Percentiles rank a stretch among this genome's conserved stretches.
phyloP scores from a whole-genome alignment of 2,888 invertebrate species.

The Andrena flavipes region DNA sequence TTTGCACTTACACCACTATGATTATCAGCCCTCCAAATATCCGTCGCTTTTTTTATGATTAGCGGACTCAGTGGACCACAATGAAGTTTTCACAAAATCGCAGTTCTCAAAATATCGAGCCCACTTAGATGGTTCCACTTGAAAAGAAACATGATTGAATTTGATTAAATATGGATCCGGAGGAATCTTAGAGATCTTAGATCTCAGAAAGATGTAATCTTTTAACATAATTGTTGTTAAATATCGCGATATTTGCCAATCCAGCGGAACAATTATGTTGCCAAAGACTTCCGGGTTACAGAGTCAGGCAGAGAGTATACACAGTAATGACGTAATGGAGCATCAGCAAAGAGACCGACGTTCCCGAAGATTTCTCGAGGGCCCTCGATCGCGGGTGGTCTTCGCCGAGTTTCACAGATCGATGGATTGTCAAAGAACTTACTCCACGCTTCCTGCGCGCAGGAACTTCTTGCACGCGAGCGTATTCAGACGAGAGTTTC shows the following conservation, averaged over 20 bases:
- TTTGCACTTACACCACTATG: no score
- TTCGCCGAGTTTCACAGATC: constrained; percentile 50
- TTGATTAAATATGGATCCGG: neutral
- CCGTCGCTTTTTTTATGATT: no score
- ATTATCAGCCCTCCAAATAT: no score
- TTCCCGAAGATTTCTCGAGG: constrained; percentile 58
- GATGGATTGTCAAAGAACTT: constrained; percentile 54
- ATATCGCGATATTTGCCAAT: constrained; percentile 8
- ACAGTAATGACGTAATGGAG: constrained; percentile 49
- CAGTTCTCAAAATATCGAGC: no score
- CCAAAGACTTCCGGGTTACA: constrained; percentile 33
- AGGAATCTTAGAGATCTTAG: neutral
- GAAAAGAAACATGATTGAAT: no score
- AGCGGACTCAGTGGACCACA: no score
- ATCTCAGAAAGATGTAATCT: neutral
- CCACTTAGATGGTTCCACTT: no score
- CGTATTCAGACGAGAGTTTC: constrained; percentile 28
- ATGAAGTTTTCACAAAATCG: no score
- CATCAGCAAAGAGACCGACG: constrained; percentile 35
- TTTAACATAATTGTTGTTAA: neutral
- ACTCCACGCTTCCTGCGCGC: constrained; percentile 28
- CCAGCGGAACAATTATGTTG: constrained; percentile 34
- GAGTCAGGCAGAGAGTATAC: neutral
- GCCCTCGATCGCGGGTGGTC: constrained; percentile 52
- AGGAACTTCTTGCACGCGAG: constrained; percentile 25